phyloP scores from a whole-genome alignment of 2,888 invertebrate genomes.

The Tinea pellionella region DNA sequence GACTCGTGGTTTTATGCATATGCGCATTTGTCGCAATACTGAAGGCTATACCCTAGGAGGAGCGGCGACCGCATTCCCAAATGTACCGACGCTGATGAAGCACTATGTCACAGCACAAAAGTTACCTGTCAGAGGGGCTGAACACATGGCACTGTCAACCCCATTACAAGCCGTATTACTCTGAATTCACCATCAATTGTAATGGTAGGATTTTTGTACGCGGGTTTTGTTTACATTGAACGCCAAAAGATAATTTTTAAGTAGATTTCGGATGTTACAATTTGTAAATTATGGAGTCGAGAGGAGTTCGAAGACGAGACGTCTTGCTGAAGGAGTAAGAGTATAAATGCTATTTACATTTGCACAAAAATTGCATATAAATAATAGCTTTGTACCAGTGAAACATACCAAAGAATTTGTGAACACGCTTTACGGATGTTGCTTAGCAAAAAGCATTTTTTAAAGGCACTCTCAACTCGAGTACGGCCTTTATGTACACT shows the following conservation, averaged over 20 bases:
- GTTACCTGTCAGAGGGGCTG: slow-evolving; percentile 94
- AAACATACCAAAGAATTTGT: slow-evolving; percentile 58
- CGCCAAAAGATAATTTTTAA: neutral
- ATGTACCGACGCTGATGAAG: slow-evolving; percentile 94
- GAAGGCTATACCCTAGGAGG: slow-evolving; percentile 92
- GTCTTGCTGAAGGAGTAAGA: neutral
- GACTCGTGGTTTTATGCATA: slow-evolving; percentile 95
- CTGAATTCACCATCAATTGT: slow-evolving; percentile 34
- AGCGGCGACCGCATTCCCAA: slow-evolving; percentile 91
- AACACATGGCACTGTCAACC: slow-evolving; percentile 94
- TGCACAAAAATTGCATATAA: neutral
- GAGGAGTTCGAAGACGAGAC: neutral
- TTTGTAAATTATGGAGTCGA: neutral
- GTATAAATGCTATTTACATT: neutral
- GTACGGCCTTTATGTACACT: no score
- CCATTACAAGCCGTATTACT: slow-evolving; percentile 89
- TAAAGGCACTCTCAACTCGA: neutral
- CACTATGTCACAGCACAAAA: slow-evolving; percentile 91
- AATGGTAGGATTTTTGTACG: neutral
- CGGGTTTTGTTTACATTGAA: neutral
- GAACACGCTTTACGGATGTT: neutral
- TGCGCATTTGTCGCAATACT: slow-evolving; percentile 87
- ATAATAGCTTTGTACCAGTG: slow-evolving; percentile 28
- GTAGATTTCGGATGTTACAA: neutral
- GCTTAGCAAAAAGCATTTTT: neutral